Percentiles rank a stretch among this genome's conserved stretches.
phyloP scores from a whole-genome alignment of 2,113 vertebrate species.

The Gambusia affinis region DNA sequence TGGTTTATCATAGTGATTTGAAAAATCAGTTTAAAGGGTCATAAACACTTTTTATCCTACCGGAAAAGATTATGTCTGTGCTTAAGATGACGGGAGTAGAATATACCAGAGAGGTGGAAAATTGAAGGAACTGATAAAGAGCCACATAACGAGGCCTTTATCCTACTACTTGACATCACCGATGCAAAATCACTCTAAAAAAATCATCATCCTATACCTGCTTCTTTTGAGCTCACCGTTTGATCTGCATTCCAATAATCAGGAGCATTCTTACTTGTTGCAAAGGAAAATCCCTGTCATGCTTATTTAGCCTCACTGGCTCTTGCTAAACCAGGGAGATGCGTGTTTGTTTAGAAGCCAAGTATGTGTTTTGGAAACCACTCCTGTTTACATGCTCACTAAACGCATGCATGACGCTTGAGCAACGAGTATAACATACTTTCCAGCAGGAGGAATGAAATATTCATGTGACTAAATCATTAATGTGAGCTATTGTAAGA shows the following conservation, averaged over 20 bases:
- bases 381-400: slow-evolving; percentile 32
- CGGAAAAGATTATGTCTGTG: not conserved
- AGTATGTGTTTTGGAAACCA: slow-evolving; percentile 17
- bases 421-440: not conserved
- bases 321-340: slow-evolving; percentile 30
- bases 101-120: not conserved
- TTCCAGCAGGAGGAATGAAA: slow-evolving; percentile 9
- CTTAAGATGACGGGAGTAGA: not conserved
- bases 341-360: slow-evolving; percentile 27
- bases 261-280: slow-evolving; percentile 22
- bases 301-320: slow-evolving; percentile 11
- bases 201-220: not conserved
- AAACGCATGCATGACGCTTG: slow-evolving; percentile 8
- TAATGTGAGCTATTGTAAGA: slow-evolving; percentile 14
- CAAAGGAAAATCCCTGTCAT: slow-evolving; percentile 4
- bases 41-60: not conserved
- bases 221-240: not conserved
- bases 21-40: not conserved
- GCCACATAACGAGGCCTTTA: not conserved
- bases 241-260: slow-evolving; percentile 30
- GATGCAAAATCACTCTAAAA: not conserved
- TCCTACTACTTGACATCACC: slow-evolving; percentile 1
- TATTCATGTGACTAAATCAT: slow-evolving; percentile 10
- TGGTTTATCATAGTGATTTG: not conserved
- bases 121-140: not conserved